These are phyloP conservation scores for Squalus acanthias DNA, from an alignment of 2,797 vertebrate genomes.

Conservation along the genomic window DNA sequence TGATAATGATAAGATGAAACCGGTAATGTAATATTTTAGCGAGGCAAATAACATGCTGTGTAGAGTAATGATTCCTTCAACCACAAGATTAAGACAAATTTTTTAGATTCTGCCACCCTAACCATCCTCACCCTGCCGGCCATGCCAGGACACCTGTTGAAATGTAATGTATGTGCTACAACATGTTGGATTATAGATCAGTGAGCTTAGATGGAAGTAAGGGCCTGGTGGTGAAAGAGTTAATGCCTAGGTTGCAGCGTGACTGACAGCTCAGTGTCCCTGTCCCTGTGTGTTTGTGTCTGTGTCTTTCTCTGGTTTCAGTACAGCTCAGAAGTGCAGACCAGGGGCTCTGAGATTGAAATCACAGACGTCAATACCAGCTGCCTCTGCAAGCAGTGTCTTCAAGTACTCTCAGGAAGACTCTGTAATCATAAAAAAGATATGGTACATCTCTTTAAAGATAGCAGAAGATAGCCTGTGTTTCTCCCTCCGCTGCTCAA, in stretches of 20 bases:
- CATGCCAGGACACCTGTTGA: neutral
- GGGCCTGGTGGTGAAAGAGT: constrained; percentile 7
- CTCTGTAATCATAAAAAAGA: too few relatives aligned
- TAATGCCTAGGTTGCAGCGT: neutral
- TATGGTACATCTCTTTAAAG: neutral
- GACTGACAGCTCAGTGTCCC: neutral
- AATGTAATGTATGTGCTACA: neutral
- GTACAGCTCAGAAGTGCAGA: neutral
- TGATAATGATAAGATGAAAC: neutral
- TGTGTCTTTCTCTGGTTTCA: neutral
- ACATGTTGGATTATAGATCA: neutral
- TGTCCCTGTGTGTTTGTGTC: neutral
- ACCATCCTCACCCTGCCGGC: neutral
- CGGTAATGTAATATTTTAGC: neutral
- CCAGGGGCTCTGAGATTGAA: neutral
- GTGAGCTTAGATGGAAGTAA: neutral
- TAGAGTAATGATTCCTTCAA: neutral
- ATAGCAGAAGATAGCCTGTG: neutral
- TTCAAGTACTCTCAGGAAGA: neutral
- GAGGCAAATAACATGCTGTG: too few relatives aligned
- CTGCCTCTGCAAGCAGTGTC: neutral
- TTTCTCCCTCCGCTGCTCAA: neutral
- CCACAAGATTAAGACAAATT: neutral
- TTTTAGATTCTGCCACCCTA: neutral
- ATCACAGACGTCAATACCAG: neutral